phyloP scores from a whole-genome alignment of 2,888 invertebrate genomes.

The Oxyscelio sp. region DNA sequence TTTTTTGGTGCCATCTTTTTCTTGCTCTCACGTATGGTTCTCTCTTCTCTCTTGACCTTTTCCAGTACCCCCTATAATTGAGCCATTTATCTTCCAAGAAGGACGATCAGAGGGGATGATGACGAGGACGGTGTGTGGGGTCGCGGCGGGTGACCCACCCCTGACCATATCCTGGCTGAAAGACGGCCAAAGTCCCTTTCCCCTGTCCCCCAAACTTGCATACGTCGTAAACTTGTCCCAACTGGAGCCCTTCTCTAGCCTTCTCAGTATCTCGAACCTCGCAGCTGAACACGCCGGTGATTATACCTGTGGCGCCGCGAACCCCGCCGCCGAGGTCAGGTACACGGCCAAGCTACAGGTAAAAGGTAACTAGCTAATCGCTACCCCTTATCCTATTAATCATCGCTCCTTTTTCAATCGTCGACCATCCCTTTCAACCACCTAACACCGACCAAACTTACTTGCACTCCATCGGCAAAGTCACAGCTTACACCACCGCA shows the following conservation, averaged over 20 bases:
- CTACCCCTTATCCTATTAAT: slow-evolving; percentile 80
- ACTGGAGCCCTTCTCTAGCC: slow-evolving; percentile 93
- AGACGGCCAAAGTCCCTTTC: slow-evolving; percentile 91
- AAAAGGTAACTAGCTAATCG: slow-evolving; percentile 91
- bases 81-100: slow-evolving; percentile 95
- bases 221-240: slow-evolving; percentile 91
- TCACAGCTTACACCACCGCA: slow-evolving; percentile 53
- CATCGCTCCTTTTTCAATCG: slow-evolving; percentile 49
- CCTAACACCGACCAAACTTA: slow-evolving; percentile 44
- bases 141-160: slow-evolving; percentile 94
- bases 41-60: slow-evolving; percentile 89
- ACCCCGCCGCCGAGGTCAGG: slow-evolving; percentile 94
- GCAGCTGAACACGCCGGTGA: slow-evolving; percentile 93
- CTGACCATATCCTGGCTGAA: slow-evolving; percentile 94
- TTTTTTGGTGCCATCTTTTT: slow-evolving; percentile 89
- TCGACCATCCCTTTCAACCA: slow-evolving; percentile 12
- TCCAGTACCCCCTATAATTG: slow-evolving; percentile 95
- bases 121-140: slow-evolving; percentile 94
- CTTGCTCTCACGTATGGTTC: slow-evolving; percentile 90
- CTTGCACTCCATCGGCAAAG: slow-evolving; percentile 34
- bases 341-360: slow-evolving; percentile 94
- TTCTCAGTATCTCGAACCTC: slow-evolving; percentile 93
- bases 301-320: slow-evolving; percentile 94
- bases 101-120: slow-evolving; percentile 95
- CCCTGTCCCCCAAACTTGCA: slow-evolving; percentile 91